Percentiles rank a stretch among this genome's conserved stretches.
phyloP scores from a whole-genome alignment of 2,888 invertebrate species.

The Molanna angustata region DNA sequence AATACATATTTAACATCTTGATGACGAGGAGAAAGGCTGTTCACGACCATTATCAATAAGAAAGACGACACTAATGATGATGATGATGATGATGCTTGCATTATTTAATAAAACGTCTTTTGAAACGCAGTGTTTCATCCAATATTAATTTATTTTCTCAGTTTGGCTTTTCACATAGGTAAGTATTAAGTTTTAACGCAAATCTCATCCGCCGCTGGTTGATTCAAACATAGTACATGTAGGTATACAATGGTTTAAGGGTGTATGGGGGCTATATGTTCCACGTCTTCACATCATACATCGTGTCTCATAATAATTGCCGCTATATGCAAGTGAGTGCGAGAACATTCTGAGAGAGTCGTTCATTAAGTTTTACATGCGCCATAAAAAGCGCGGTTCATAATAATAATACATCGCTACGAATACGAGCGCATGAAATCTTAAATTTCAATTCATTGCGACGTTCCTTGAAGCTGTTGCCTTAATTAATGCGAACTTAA shows the following conservation, averaged over 20 bases:
- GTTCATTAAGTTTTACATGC: constrained; percentile 23
- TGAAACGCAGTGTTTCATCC: too few relatives aligned
- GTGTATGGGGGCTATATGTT: constrained; percentile 9
- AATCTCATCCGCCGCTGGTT: constrained; percentile 13
- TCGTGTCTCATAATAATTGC: constrained; percentile 24
- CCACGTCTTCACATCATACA: constrained; percentile 14
- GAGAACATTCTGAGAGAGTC: constrained; percentile 18
- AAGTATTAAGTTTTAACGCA: constrained; percentile 21
- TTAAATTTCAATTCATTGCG: background rate
- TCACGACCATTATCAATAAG: too few relatives aligned
- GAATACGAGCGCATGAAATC: constrained; percentile 1
- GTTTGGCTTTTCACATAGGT: too few relatives aligned
- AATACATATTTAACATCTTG: too few relatives aligned
- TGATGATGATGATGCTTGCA: too few relatives aligned
- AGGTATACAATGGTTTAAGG: background rate
- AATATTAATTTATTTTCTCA: too few relatives aligned
- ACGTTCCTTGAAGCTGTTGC: too few relatives aligned
- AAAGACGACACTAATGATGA: too few relatives aligned
- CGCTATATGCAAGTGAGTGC: constrained; percentile 16
- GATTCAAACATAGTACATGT: too few relatives aligned
- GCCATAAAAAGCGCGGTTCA: constrained; percentile 11
- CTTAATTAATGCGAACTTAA: too few relatives aligned
- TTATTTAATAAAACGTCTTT: too few relatives aligned
- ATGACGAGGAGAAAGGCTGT: too few relatives aligned
- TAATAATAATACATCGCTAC: constrained; percentile 1